Evolutionary conservation across 2,888 invertebrate genomes (phyloP), one percentile per base, ranked within the genome.

Genomic region (Drosophila kanekoi): DNA sequence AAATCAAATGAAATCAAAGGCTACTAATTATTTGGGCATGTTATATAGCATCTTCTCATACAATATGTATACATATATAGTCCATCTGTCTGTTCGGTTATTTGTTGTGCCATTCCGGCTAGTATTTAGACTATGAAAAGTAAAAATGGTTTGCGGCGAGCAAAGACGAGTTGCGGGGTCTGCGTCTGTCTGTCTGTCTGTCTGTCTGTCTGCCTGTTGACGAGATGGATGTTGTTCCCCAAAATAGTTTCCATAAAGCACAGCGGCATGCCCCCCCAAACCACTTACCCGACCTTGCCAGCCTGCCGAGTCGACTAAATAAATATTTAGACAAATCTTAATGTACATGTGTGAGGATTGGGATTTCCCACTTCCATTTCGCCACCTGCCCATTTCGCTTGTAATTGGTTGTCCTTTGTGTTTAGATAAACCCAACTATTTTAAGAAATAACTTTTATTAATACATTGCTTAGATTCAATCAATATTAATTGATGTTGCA

Each of bases 261-360:
- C 40, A 18, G 40, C 40, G 16, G 37, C 49, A 51, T 14, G 6
- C 20, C 32, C 44, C 45, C 43, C 18, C 47, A 11, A 14, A 13
- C 51, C 74, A 60, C 63, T 51, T 49, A 43, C 37, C 64, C 79
- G 84, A 81, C 84, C 81, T 84, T 81, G 81, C 54, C 53, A 56
- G 43, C 54, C 40, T 48, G 59, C 51, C 67, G 54, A 78, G 18
- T 37, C 62, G 63, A 57, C 72, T 77, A 72, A 69, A 84, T 81
- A 84, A 84, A 87, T 84, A 84, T 87, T 84, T 87, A 79, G 72
- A 84, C 81, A 84, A 70, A 73, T 63, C 63, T 71, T 70, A 81
- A 77, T 72, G 56, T 51, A 67, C 45, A 58, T 40, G 44, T 44
- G 37, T 45, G 52, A 20, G 32, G 23, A 20, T 20, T 54, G 74